Percentiles rank a stretch among this genome's conserved stretches.
phyloP scores from a whole-genome alignment of 2,797 vertebrate genomes.

The Lates japonicus region DNA sequence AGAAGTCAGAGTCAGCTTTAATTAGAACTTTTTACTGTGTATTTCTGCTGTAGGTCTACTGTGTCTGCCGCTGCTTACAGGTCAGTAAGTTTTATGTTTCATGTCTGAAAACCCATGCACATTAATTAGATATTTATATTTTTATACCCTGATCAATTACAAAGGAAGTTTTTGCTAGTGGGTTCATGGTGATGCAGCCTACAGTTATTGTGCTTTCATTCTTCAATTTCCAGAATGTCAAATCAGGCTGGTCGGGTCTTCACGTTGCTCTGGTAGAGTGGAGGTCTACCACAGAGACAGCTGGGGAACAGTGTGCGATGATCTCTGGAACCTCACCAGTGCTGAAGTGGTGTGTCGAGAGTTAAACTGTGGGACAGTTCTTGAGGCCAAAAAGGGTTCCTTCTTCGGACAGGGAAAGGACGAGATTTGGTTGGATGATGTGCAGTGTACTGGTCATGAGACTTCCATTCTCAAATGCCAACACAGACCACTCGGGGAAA shows the following conservation, averaged over 20 bases:
- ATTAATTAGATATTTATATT: background rate
- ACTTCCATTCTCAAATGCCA: conserved; percentile 60
- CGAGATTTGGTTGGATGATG: conserved; percentile 77
- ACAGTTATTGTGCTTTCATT: background rate
- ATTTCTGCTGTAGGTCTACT: conserved; percentile 71
- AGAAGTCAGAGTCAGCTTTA: background rate
- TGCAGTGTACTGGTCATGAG: conserved; percentile 70
- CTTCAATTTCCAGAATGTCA: conserved; percentile 68
- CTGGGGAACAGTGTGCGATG: conserved; percentile 81
- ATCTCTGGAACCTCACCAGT: conserved; percentile 63
- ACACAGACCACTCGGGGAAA: conserved; percentile 44
- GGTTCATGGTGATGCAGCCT: background rate
- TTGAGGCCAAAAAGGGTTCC: conserved; percentile 56
- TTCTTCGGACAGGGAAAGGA: conserved; percentile 71
- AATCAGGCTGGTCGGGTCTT: conserved; percentile 58
- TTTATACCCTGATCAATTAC: background rate
- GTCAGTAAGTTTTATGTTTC: conserved; percentile 60
- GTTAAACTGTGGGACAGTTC: conserved; percentile 65
- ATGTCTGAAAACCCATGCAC: background rate
- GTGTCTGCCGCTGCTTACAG: conserved; percentile 57
- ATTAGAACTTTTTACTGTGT: background rate
- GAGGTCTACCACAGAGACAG: conserved; percentile 60
- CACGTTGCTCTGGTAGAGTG: conserved; percentile 75
- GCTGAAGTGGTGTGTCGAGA: conserved; percentile 75
- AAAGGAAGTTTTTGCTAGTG: background rate